Evolutionary conservation across 2,113 vertebrate genomes (phyloP).

Genomic region (Rhinoderma darwinii): DNA sequence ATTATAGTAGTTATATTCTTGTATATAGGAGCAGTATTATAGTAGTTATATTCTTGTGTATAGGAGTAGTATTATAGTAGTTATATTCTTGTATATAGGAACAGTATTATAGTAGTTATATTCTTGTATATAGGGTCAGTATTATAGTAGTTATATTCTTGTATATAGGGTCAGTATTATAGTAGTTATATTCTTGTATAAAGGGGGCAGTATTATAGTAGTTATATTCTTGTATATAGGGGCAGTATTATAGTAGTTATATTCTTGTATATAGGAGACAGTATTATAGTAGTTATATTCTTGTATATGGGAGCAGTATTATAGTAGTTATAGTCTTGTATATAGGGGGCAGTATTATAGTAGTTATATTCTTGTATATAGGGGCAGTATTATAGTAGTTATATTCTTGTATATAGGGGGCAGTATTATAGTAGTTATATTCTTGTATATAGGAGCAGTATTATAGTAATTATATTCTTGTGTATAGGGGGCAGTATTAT

Average conservation of each 20-base stretch:
- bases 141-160: conserved; percentile 9
- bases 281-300: conserved; percentile 20
- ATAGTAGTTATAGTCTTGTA: conserved; percentile 16
- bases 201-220: background rate
- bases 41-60: background rate
- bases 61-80: conserved; percentile 7
- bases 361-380: conserved; percentile 4
- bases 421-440: conserved; percentile 5
- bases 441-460: background rate
- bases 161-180: background rate
- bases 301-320: conserved; percentile 18
- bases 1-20: background rate
- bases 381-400: background rate
- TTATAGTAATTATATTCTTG: conserved; percentile 14
- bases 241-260: background rate
- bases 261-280: background rate
- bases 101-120: background rate
- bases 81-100: conserved; percentile 2
- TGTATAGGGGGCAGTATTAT: background rate
- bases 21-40: background rate
- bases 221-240: conserved; percentile 5
- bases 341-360: background rate
- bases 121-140: background rate
- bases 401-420: background rate
- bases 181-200: conserved; percentile 15